Percentiles rank a stretch among this genome's conserved stretches.
Evolutionary conservation across 2,797 vertebrate species (phyloP).

Genomic region (Vireo griseus): DNA sequence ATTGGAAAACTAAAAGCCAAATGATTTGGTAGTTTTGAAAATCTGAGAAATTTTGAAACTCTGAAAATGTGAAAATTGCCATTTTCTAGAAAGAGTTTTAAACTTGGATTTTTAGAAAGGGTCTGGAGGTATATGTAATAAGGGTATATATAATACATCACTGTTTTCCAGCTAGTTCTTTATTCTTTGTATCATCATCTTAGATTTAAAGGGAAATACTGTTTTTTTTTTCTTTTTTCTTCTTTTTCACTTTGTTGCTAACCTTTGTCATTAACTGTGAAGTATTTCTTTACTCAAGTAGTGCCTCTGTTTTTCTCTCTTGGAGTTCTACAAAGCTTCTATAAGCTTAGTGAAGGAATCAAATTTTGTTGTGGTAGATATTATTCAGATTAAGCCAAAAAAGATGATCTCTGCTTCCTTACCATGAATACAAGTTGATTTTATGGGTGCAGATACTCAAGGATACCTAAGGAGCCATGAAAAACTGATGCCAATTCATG

Average conservation of each 20-base stretch:
- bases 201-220: not conserved
- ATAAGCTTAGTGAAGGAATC: not conserved
- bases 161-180: not conserved
- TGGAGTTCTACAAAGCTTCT: not conserved
- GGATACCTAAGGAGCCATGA: not conserved
- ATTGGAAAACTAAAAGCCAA: not conserved
- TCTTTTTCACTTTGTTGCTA: not conserved
- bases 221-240: not conserved
- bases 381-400: not conserved
- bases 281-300: not conserved
- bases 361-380: not conserved
- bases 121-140: not conserved
- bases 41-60: not conserved
- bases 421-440: not conserved
- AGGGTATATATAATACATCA: not conserved
- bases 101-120: not conserved
- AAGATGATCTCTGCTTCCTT: not conserved
- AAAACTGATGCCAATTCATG: not conserved
- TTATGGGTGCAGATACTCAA: not conserved
- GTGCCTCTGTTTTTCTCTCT: not conserved
- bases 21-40: not conserved
- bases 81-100: not conserved
- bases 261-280: not conserved
- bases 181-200: not conserved
- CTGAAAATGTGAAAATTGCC: not conserved